Conservation (phyloP, 2,113 vertebrate species). For the Cygnus buccinator region DNA sequence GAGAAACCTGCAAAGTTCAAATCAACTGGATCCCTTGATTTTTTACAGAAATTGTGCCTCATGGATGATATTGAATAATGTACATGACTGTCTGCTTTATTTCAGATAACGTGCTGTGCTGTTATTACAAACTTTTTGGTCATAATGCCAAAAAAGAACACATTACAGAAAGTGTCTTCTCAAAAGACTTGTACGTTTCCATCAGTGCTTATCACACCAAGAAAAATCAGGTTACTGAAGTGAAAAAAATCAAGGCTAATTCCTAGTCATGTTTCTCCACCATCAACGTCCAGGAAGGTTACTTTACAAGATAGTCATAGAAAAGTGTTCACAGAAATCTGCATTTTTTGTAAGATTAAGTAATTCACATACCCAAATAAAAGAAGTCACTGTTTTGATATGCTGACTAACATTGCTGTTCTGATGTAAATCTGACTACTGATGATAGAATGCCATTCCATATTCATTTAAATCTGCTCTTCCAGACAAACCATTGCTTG, state of each 20-base stretch:
- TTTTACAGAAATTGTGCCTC: not conserved
- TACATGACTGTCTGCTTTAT: no score
- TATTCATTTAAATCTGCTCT: not conserved
- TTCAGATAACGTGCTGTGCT: no score
- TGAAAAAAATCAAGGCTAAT: not conserved
- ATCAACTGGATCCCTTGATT: not conserved
- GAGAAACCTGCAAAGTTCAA: not conserved
- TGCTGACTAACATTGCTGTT: not conserved
- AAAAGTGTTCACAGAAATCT: not conserved
- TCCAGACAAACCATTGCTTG: not conserved
- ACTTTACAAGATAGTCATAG: not conserved
- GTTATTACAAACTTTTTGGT: not conserved
- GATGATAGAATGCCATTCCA: not conserved
- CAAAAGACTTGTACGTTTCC: not conserved
- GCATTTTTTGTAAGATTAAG: not conserved
- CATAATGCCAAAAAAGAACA: not conserved
- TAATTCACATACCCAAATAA: not conserved
- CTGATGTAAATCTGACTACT: not conserved
- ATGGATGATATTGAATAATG: not conserved
- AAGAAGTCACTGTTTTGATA: not conserved
- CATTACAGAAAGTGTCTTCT: not conserved
- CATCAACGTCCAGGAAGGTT: not conserved
- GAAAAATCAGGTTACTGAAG: not conserved
- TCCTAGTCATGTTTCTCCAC: not conserved
- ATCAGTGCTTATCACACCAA: rapidly evolving